Percentiles rank a stretch among this genome's conserved stretches.
Evolutionary conservation across 2,113 vertebrate species (phyloP).

Genomic region (Bubalus kerabau): DNA sequence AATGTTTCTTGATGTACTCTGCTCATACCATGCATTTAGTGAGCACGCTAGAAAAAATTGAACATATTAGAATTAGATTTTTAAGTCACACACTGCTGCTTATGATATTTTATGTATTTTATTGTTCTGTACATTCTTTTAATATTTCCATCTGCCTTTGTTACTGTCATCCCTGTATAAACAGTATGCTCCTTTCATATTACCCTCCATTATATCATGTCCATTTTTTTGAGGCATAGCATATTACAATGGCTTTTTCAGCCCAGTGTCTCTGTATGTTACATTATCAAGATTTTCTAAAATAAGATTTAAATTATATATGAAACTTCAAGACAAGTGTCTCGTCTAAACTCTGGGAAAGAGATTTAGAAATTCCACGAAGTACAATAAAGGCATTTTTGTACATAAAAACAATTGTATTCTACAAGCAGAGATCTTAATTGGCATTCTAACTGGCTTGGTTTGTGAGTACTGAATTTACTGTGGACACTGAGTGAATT

Average conservation of each 20-base stretch:
- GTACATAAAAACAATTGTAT: not conserved
- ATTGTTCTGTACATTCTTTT: not conserved
- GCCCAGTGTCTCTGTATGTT: not conserved
- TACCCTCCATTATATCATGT: not conserved
- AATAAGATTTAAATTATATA: not conserved
- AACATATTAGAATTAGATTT: not conserved
- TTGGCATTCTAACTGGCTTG: not conserved
- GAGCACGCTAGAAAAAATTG: not conserved
- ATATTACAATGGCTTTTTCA: not conserved
- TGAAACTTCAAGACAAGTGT: not conserved
- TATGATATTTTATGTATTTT: not conserved
- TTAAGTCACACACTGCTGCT: not conserved
- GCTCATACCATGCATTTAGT: not conserved
- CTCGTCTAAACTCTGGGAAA: not conserved
- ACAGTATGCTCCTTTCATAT: not conserved
- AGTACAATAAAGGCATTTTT: not conserved
- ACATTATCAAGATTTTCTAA: not conserved
- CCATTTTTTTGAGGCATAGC: not conserved
- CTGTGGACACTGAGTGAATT: not conserved
- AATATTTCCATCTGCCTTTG: not conserved
- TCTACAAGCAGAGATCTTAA: not conserved
- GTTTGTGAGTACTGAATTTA: not conserved
- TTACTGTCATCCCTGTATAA: not conserved
- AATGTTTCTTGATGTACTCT: not conserved
- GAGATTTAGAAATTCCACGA: not conserved